Conservation (phyloP, 2,888 invertebrate genomes). For the Lasioglossum vierecki region DNA sequence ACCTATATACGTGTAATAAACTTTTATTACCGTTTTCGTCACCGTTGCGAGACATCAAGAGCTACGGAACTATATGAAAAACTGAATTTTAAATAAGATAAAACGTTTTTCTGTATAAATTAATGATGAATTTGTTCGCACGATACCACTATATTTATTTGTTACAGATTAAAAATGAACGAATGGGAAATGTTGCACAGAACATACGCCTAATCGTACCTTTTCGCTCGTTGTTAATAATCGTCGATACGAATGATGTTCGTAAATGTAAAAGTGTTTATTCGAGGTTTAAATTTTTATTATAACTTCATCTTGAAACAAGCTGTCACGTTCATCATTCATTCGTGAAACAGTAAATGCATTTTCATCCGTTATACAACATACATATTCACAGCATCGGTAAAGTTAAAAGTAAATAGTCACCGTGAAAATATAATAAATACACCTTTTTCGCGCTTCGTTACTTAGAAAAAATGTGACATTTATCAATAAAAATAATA, state of each 20-base stretch:
- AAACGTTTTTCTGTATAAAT: neutral
- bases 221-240: neutral
- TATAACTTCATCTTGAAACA: slow-evolving; percentile 18
- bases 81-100: neutral
- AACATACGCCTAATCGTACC: neutral
- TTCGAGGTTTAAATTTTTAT: slow-evolving; percentile 32
- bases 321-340: slow-evolving; percentile 1
- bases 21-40: neutral
- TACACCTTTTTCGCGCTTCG: neutral
- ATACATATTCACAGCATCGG: slow-evolving; percentile 2
- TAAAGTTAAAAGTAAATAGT: slow-evolving; percentile 16
- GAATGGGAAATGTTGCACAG: neutral
- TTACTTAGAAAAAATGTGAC: neutral
- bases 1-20: slow-evolving; percentile 14
- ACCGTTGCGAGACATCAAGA: neutral
- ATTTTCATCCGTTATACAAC: slow-evolving; percentile 15
- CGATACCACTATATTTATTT: neutral
- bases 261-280: slow-evolving; percentile 22
- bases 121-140: neutral
- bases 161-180: neutral
- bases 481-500: slow-evolving; percentile 12
- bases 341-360: slow-evolving; percentile 31
- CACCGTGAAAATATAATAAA: neutral
- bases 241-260: neutral
- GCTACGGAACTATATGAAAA: neutral